phyloP scores from a whole-genome alignment of 2,888 invertebrate genomes.

The Ophonus ardosiacus region DNA sequence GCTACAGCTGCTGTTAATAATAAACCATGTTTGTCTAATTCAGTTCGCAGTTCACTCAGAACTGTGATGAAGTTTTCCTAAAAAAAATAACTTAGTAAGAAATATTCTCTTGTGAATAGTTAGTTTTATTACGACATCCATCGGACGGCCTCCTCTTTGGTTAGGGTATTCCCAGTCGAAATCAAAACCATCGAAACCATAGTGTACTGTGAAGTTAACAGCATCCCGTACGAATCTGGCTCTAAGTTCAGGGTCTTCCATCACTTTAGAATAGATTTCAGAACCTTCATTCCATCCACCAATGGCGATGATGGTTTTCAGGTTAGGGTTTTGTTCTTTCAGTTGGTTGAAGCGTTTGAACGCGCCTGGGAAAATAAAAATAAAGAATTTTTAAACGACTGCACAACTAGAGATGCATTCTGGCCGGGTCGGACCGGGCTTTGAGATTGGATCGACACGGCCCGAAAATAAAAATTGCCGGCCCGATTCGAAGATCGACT shows the following conservation, averaged over 20 bases:
- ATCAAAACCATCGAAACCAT: conserved; percentile 85
- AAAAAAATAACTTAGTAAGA: not conserved
- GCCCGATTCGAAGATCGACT: too few species aligned
- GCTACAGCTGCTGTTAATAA: conserved; percentile 79
- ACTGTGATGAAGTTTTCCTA: conserved; percentile 77
- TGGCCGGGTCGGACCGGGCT: too few species aligned
- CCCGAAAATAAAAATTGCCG: too few species aligned
- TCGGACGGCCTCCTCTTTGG: conserved; percentile 77
- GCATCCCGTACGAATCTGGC: conserved; percentile 79
- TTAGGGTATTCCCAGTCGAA: conserved; percentile 86
- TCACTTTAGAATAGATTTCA: not conserved
- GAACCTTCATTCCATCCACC: conserved; percentile 83
- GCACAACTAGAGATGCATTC: too few species aligned
- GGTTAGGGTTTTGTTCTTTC: conserved; percentile 70
- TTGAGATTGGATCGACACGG: too few species aligned
- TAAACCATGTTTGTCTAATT: conserved; percentile 77
- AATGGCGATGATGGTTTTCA: conserved; percentile 82
- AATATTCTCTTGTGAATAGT: not conserved
- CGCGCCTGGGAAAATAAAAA: not conserved
- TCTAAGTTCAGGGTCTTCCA: conserved; percentile 70
- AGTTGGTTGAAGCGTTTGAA: conserved; percentile 33
- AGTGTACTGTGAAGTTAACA: conserved; percentile 76
- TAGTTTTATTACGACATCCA: conserved; percentile 72
- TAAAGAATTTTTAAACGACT: not conserved
- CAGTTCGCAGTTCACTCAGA: conserved; percentile 77